Conservation (phyloP, 2,797 vertebrate genomes). For the Oreortyx pictus region DNA sequence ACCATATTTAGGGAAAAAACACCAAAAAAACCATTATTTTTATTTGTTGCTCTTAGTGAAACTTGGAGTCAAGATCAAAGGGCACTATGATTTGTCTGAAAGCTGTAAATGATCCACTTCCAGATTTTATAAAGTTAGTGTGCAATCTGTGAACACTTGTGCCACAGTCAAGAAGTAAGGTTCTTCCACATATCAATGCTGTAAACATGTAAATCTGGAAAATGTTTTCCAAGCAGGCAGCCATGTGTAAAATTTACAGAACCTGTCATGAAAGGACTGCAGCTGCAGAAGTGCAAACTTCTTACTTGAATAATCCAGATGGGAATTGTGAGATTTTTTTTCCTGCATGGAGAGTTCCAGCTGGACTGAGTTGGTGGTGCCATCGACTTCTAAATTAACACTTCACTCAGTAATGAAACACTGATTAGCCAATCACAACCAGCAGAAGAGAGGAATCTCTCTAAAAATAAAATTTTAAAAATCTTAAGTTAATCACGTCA, state of each 20-base stretch:
- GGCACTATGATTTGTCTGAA: conserved; percentile 84
- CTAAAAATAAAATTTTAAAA: conserved; percentile 47
- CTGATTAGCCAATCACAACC: conserved; percentile 52
- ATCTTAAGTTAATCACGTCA: conserved; percentile 19
- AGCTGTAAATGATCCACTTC: conserved; percentile 85
- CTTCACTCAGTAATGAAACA: conserved; percentile 66
- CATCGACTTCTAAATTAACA: conserved; percentile 55
- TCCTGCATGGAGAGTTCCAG: conserved; percentile 44
- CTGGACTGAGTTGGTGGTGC: conserved; percentile 55
- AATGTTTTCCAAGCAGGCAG: conserved; percentile 87
- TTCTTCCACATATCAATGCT: conserved; percentile 79
- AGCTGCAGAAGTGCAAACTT: conserved; percentile 85
- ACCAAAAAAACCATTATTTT: conserved; percentile 58
- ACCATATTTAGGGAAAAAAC: conserved; percentile 70
- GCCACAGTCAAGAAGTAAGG: conserved; percentile 74
- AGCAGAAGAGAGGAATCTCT: conserved; percentile 44
- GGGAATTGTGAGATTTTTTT: conserved; percentile 65
- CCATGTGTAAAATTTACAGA: conserved; percentile 90
- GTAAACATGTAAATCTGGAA: conserved; percentile 88
- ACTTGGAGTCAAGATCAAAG: conserved; percentile 83
- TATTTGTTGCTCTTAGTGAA: conserved; percentile 75
- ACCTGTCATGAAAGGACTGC: conserved; percentile 86
- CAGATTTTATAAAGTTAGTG: conserved; percentile 80
- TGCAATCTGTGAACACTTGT: conserved; percentile 72
- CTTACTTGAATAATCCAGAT: conserved; percentile 80